Evolutionary conservation across 2,113 vertebrate genomes (phyloP).

Genomic region (Pelecanoides urinatrix): DNA sequence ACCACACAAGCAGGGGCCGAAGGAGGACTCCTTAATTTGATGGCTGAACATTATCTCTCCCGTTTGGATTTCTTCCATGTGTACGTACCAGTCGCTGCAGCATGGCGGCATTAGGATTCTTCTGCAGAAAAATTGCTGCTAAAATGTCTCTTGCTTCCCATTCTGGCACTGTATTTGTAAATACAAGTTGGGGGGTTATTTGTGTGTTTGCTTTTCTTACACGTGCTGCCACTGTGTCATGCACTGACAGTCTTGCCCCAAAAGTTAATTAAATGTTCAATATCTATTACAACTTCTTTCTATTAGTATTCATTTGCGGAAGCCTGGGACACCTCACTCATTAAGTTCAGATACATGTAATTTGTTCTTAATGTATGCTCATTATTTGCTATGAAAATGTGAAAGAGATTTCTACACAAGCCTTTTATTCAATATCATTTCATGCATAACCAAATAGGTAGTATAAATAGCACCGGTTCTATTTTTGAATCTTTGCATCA

Average conservation of each 20-base stretch:
- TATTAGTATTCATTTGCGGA: slow-evolving; percentile 53
- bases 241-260: neutral
- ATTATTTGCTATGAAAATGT: slow-evolving; percentile 54
- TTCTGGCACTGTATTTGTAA: neutral
- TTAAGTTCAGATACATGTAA: slow-evolving; percentile 42
- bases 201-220: slow-evolving; percentile 9
- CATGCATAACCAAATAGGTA: neutral
- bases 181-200: neutral
- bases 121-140: neutral
- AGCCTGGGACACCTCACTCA: neutral
- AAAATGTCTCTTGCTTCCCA: neutral
- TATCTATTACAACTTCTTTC: slow-evolving; percentile 15
- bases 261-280: slow-evolving; percentile 55
- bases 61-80: neutral
- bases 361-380: slow-evolving; percentile 45
- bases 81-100: neutral
- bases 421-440: slow-evolving; percentile 38
- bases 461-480: neutral
- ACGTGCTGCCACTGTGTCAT: neutral
- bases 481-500: slow-evolving; percentile 11
- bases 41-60: neutral
- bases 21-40: neutral
- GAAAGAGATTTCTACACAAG: slow-evolving; percentile 20
- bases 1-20: neutral
- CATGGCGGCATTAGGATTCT: neutral